Base-by-base conservation (phyloP, 2,888 invertebrate genomes). In the Ashinkailepas kermadecensis region DNA sequence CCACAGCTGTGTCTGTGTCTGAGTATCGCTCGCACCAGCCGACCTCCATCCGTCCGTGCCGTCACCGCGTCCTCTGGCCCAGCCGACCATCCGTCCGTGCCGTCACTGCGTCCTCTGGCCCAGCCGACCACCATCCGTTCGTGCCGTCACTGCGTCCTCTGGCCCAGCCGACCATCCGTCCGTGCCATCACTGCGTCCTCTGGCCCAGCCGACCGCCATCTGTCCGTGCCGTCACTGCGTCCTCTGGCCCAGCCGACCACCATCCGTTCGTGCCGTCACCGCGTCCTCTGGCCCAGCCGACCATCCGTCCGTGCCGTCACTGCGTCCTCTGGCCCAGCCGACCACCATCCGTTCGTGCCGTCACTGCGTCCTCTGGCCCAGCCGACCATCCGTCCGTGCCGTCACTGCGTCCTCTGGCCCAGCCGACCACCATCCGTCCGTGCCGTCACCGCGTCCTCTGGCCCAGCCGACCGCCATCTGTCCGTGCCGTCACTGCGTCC, bases 151-250 rank as follows among this genome's bases (percentile, higher is more conserved):
- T 54, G 74, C 54, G 15, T 74, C 39, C 18, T 74, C 89, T 96
- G 82, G 89, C 96, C 82, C 93, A 93, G 83, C 94, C 94, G n/a
- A n/a, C n/a, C n/a, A n/a, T n/a, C n/a, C n/a, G 39, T 39, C 39
- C 39, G 39, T 39, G 39, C 39, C 84, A 84, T 74, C 54, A 74
- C 25, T 54, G 74, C 54, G 15, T 74, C 39, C 18, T 74, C 89
- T 96, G 82, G 89, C 96, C 82, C 93, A 93, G 83, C 94, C 94
- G n/a, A n/a, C n/a, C n/a, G n/a, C n/a, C n/a, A n/a, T n/a, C n/a
- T n/a, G 39, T 39, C 39, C 39, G 39, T 39, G 39, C 39, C 84
- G 84, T 74, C 54, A 74, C 25, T 54, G 74, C 54, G 15, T 74
- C 39, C 18, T 74, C 89, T 96, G 82, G 89, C 96, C 82, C 93